phyloP scores from a whole-genome alignment of 2,888 invertebrate species.

The Sesia apiformis region DNA sequence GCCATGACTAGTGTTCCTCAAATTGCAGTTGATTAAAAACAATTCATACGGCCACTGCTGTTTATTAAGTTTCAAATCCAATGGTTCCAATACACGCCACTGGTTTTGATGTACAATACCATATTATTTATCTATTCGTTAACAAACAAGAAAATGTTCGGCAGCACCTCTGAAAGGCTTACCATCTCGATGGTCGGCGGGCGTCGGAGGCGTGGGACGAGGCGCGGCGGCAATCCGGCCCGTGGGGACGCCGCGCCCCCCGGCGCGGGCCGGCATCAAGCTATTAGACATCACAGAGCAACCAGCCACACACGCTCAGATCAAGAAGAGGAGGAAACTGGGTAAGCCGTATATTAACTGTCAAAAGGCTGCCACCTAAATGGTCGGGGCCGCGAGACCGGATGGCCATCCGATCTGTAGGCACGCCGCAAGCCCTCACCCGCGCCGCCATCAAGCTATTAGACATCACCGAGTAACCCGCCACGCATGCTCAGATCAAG shows the following conservation, averaged over 20 bases:
- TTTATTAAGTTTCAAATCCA: too few relatives aligned
- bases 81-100: too few relatives aligned
- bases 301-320: slow-evolving; percentile 81
- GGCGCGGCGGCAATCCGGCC: slow-evolving; percentile 28
- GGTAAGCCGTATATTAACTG: slow-evolving; percentile 49
- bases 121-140: not conserved
- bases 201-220: slow-evolving; percentile 18
- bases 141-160: not conserved
- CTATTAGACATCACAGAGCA: slow-evolving; percentile 95
- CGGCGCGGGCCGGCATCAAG: slow-evolving; percentile 94
- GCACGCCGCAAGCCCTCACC: slow-evolving; percentile 79
- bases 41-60: too few relatives aligned
- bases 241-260: slow-evolving; percentile 69
- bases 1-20: too few relatives aligned
- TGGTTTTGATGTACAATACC: too few relatives aligned
- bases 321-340: slow-evolving; percentile 89
- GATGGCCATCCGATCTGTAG: slow-evolving; percentile 27
- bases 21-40: too few relatives aligned
- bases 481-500: slow-evolving; percentile 81
- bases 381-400: slow-evolving; percentile 26
- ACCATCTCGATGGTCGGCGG: slow-evolving; percentile 79
- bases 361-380: slow-evolving; percentile 89
- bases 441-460: slow-evolving; percentile 94
- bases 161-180: slow-evolving; percentile 93
- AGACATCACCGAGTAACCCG: slow-evolving; percentile 95